Evolutionary conservation across 2,113 vertebrate species (phyloP).

Genomic region (Hyperoodon ampullatus): DNA sequence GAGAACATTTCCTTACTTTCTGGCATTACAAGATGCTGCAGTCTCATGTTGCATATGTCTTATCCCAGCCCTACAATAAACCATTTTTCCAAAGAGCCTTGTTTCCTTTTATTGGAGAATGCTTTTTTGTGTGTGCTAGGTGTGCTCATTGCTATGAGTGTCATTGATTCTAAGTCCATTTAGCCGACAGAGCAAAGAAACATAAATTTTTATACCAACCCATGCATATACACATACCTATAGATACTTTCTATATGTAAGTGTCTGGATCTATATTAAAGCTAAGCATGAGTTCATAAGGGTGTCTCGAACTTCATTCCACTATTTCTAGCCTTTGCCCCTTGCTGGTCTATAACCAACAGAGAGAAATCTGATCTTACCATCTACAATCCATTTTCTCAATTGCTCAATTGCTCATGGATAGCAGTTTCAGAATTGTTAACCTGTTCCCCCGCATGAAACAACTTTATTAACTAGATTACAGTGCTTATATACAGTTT

Average conservation of each 20-base stretch:
- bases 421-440: neutral
- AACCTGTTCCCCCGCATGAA: neutral
- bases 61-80: neutral
- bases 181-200: neutral
- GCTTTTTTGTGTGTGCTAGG: neutral
- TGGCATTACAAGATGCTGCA: neutral
- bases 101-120: neutral
- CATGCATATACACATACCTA: neutral
- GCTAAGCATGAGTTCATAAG: neutral
- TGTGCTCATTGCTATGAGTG: neutral
- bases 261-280: neutral
- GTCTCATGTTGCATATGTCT: neutral
- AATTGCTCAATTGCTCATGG: neutral
- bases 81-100: neutral
- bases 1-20: neutral
- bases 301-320: neutral
- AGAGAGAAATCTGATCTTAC: neutral
- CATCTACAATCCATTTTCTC: neutral
- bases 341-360: neutral
- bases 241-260: neutral
- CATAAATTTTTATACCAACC: neutral
- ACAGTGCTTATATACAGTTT: neutral
- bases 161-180: neutral
- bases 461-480: neutral
- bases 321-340: neutral